Percentiles rank a stretch among this genome's conserved stretches.
phyloP scores from a whole-genome alignment of 2,888 invertebrate species.

The Hirtodrosophila alboralis region DNA sequence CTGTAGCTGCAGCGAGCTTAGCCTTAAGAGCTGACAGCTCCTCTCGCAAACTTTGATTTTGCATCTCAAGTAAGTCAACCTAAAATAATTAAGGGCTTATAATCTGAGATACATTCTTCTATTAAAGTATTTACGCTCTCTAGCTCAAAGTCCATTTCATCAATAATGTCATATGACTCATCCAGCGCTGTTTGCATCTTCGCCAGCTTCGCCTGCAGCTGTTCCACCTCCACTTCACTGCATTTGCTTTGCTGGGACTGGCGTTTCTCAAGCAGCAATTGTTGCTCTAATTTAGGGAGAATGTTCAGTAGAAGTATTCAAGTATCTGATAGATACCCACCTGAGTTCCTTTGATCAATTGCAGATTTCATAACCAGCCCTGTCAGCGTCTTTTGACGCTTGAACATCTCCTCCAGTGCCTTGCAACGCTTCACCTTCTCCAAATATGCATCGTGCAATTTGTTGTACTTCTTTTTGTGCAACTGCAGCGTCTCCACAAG shows the following conservation, averaged over 20 bases:
- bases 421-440: conserved; percentile 79
- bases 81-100: conserved; percentile 27
- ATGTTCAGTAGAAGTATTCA: background rate
- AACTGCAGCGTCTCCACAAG: conserved; percentile 73
- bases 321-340: conserved; percentile 16
- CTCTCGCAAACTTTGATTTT: conserved; percentile 76
- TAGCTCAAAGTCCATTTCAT: conserved; percentile 83
- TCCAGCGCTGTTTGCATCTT: conserved; percentile 74
- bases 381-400: conserved; percentile 77
- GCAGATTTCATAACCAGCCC: conserved; percentile 82
- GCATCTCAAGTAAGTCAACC: conserved; percentile 81
- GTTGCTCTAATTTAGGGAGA: conserved; percentile 51
- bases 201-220: conserved; percentile 50
- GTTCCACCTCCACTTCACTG: conserved; percentile 39
- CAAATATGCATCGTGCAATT: conserved; percentile 75
- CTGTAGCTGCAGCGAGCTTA: conserved; percentile 7
- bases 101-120: background rate
- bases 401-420: conserved; percentile 79
- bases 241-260: conserved; percentile 36
- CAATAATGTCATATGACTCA: conserved; percentile 82
- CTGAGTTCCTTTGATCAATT: conserved; percentile 60
- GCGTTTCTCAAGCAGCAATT: conserved; percentile 49
- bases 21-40: conserved; percentile 69
- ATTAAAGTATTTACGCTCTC: conserved; percentile 74
- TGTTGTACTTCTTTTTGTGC: conserved; percentile 81